phyloP scores from a whole-genome alignment of 2,888 invertebrate species.

The Dyspetes luteomarginatus region DNA sequence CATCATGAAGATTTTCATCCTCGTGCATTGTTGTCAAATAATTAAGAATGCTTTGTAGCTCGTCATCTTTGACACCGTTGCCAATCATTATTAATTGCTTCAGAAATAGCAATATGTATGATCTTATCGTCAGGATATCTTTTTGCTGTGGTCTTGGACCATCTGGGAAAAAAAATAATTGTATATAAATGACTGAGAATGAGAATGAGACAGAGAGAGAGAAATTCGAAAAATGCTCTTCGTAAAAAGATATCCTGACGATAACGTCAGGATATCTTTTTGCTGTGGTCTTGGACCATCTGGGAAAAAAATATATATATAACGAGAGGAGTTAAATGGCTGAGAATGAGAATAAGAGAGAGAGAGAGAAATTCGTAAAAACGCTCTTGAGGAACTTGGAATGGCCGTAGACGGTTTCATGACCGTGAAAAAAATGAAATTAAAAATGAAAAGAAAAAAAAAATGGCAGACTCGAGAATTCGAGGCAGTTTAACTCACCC shows the following conservation, averaged over 20 bases:
- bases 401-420: neutral
- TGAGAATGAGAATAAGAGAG: neutral
- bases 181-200: neutral
- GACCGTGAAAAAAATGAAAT: constrained; percentile 39
- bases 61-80: constrained; percentile 98
- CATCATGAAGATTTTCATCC: constrained; percentile 99
- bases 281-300: constrained; percentile 97
- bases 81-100: constrained; percentile 98
- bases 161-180: constrained; percentile 86
- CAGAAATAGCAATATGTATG: constrained; percentile 96
- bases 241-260: no score
- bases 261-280: constrained; percentile 96
- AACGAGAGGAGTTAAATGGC: neutral
- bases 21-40: constrained; percentile 99
- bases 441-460: no score
- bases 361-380: neutral
- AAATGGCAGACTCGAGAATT: constrained; percentile 28
- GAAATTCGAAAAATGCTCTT: no score
- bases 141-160: constrained; percentile 97
- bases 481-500: constrained; percentile 86
- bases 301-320: constrained; percentile 82
- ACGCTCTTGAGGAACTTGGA: neutral
- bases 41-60: constrained; percentile 98
- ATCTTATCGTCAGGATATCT: constrained; percentile 96
- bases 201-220: neutral